phyloP scores from a whole-genome alignment of 2,888 invertebrate species.

The Metacarcinus magister region DNA sequence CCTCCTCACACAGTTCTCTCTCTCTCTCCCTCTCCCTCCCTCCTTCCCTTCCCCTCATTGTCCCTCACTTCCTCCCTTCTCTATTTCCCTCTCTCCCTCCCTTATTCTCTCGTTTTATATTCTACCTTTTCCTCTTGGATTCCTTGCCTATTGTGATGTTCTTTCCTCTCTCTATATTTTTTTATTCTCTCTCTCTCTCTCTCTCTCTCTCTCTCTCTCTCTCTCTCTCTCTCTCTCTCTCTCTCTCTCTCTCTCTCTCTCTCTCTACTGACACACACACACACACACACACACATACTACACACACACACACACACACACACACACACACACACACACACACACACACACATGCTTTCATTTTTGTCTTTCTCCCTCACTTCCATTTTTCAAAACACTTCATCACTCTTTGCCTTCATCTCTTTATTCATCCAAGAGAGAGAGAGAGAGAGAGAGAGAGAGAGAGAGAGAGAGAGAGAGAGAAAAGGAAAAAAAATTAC shows the following conservation, averaged over 20 bases:
- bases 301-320: too few species aligned
- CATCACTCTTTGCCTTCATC: neutral
- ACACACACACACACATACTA: too few species aligned
- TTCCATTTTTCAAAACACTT: neutral
- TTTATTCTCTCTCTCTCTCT: slow-evolving; percentile 3
- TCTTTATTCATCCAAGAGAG: neutral
- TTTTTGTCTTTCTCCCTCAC: too few species aligned
- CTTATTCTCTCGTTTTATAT: neutral
- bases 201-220: slow-evolving; percentile 50
- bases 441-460: too few species aligned
- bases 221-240: slow-evolving; percentile 46
- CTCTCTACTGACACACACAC: too few species aligned
- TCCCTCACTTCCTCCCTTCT: neutral
- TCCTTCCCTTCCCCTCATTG: neutral
- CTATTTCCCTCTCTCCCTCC: slow-evolving; percentile 44
- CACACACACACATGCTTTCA: too few species aligned
- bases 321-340: too few species aligned
- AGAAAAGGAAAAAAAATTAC: too few species aligned
- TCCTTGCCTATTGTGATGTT: too few species aligned
- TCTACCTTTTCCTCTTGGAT: too few species aligned
- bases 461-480: too few species aligned
- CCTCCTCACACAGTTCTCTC: neutral
- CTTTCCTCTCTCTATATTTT: too few species aligned
- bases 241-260: slow-evolving; percentile 30
- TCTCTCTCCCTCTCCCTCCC: slow-evolving; percentile 53